Evolutionary conservation across 2,113 vertebrate species (phyloP), one percentile per base, ranked within the genome.

Genomic region (Pseudonaja textilis): DNA sequence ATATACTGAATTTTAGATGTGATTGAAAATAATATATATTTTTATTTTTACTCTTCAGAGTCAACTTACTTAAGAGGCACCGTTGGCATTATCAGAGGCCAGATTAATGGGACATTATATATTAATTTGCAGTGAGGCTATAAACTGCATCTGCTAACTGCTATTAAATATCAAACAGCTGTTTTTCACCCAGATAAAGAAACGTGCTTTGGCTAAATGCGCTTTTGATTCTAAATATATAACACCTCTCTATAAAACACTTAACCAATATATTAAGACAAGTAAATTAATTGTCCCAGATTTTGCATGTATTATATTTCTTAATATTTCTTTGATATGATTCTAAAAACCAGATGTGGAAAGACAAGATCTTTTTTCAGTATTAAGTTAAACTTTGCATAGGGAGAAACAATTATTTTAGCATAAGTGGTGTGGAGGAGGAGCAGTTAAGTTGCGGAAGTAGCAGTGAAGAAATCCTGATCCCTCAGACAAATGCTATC

Each of bases 1-100:
- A 92, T 90, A 93, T 95, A 94, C 87, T 97, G 96, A 93, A 95
- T 97, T 92, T 96, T 95, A 91, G 85, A 95, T 94, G 94, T 81
- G 47, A 34, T 92, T 85, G 94, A 92, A 96, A 94, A 95, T 94
- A 91, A 54, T 47, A 11, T 93, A 93, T 23, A 16, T 90, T 96
- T 93, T 96, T 95, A 88, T 55, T 10, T 95, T 34, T 54, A 89
- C 87, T 9, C 8, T 89, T 95, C 59, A 93, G 87, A 94, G 54
- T 90, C 47, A 45, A 91, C 93, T 93, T 92, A 91, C 61, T 90
- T 93, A 23, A 87, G 86, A 87, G 23, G 86, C 25, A 12, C 26
- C 29, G 1, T 42, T 5, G 18, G 64, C 89, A 93, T 95, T 93
- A 93, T 34, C 50, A 89, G 92, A 92, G 89, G 94, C 93, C 39